Percentiles rank a stretch among this genome's conserved stretches.
Evolutionary conservation across 1,140 invertebrate genomes (phyloP).

Genomic region (Cydia pomonella): DNA sequence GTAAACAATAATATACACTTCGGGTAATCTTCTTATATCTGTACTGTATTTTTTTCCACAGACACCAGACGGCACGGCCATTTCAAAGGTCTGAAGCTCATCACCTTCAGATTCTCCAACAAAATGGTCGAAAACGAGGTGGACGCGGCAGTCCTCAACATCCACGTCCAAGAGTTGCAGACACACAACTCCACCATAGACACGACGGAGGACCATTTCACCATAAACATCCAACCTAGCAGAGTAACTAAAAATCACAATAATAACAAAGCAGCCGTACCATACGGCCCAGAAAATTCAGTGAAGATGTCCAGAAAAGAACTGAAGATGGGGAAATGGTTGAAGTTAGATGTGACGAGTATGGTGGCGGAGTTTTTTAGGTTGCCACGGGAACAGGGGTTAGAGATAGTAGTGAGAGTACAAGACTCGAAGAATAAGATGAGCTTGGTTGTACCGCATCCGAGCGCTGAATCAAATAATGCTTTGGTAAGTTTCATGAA

Average conservation of each 20-base stretch:
- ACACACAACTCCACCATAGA: slow-evolving; percentile 57
- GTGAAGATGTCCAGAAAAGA: slow-evolving; percentile 66
- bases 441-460: slow-evolving; percentile 72
- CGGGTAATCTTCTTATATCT: slow-evolving; percentile 12
- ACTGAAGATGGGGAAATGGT: slow-evolving; percentile 84
- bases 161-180: slow-evolving; percentile 77
- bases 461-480: slow-evolving; percentile 78
- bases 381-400: slow-evolving; percentile 83
- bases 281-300: slow-evolving; percentile 58
- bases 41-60: slow-evolving; percentile 42
- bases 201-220: slow-evolving; percentile 57
- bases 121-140: slow-evolving; percentile 81
- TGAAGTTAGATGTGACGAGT: slow-evolving; percentile 88
- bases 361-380: slow-evolving; percentile 89
- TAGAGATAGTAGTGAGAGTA: slow-evolving; percentile 88
- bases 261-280: slow-evolving; percentile 66
- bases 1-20: too few relatives aligned
- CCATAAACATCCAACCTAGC: slow-evolving; percentile 70
- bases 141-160: slow-evolving; percentile 79
- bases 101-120: slow-evolving; percentile 82
- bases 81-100: slow-evolving; percentile 75
- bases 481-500: slow-evolving; percentile 64
- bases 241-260: slow-evolving; percentile 69
- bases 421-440: slow-evolving; percentile 77
- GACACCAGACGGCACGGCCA: slow-evolving; percentile 74